These are phyloP conservation scores for Australoheros facetus DNA, from an alignment of 2,797 vertebrate genomes.

Conservation along the genomic window DNA sequence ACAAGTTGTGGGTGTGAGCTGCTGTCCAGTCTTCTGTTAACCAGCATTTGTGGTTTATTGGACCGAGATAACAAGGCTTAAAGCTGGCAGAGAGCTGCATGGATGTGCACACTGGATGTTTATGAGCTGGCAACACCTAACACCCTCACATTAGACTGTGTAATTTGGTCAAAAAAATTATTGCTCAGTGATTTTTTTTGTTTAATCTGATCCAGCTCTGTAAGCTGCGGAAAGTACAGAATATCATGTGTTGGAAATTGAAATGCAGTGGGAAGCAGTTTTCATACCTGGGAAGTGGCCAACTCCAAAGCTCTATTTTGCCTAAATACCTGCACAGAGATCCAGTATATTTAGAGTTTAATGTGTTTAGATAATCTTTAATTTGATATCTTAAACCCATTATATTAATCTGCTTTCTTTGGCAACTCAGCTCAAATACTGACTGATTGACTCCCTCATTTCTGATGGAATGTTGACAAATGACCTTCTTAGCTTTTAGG, in stretches of 20 bases:
- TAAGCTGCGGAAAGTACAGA: not conserved
- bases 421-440: not conserved
- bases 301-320: not conserved
- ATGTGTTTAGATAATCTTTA: constrained; percentile 4
- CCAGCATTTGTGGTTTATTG: constrained; percentile 6
- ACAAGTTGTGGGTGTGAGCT: not conserved
- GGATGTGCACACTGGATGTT: not conserved
- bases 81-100: not conserved
- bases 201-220: not conserved
- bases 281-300: constrained; percentile 17
- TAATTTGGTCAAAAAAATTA: constrained; percentile 5
- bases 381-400: not conserved
- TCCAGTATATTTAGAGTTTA: constrained; percentile 4
- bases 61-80: not conserved
- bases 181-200: not conserved
- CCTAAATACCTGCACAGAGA: constrained; percentile 5
- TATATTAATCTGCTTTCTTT: not conserved
- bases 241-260: not conserved
- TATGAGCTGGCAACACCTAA: not conserved
- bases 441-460: not conserved
- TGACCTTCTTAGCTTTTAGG: not conserved
- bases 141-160: not conserved
- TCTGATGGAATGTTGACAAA: not conserved
- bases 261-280: constrained; percentile 6
- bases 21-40: constrained; percentile 2